phyloP scores from a whole-genome alignment of 2,888 invertebrate species.

The Lapara coniferarum region DNA sequence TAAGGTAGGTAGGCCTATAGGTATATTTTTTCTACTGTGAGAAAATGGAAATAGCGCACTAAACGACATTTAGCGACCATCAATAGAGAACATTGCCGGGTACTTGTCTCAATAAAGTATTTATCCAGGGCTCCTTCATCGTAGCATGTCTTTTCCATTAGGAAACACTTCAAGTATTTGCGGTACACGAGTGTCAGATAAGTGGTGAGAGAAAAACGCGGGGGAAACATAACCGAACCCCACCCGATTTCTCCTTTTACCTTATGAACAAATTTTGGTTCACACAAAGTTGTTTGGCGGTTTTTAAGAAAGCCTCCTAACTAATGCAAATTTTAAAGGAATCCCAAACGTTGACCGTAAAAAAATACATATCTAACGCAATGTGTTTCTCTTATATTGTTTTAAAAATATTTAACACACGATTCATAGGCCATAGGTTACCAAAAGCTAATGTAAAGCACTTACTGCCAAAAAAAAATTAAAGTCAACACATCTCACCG shows the following conservation, averaged over 20 bases:
- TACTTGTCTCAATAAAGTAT: conserved; percentile 81
- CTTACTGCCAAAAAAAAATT: conserved; percentile 10
- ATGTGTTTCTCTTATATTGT: no score
- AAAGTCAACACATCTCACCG: conserved; percentile 39
- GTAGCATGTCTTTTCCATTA: conserved; percentile 83
- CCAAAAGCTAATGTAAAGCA: no score
- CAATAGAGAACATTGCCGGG: conserved; percentile 63
- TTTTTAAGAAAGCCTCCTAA: no score
- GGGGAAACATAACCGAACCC: conserved; percentile 34
- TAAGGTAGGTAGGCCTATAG: no score
- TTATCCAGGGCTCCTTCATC: conserved; percentile 70
- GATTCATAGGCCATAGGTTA: no score
- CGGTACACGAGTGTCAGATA: conserved; percentile 73
- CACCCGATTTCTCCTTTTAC: conserved; percentile 11
- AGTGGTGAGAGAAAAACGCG: conserved; percentile 74
- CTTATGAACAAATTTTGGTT: not conserved
- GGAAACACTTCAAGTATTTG: conserved; percentile 78
- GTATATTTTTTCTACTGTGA: not conserved
- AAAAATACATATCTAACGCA: no score
- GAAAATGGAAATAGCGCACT: conserved; percentile 27
- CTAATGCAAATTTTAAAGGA: no score
- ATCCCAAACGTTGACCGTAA: no score
- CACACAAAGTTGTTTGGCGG: not conserved
- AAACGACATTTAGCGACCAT: conserved; percentile 48
- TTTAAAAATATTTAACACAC: not conserved